phyloP scores from a whole-genome alignment of 2,113 vertebrate species.

The Ochotona princeps region DNA sequence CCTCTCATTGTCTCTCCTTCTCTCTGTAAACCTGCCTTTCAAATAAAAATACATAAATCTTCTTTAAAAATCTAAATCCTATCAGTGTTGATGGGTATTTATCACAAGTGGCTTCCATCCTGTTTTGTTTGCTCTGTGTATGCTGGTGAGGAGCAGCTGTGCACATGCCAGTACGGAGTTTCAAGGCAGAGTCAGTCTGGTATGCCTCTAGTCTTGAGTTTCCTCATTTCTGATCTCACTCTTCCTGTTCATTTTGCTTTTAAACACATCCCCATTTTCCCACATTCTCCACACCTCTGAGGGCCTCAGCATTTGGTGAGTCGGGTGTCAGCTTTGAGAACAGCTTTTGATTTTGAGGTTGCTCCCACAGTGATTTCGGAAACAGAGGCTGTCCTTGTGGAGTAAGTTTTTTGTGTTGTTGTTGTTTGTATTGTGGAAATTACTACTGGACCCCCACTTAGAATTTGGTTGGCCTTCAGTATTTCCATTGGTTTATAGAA shows the following conservation, averaged over 20 bases:
- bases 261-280: too few relatives aligned
- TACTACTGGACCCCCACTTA: background rate
- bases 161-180: too few relatives aligned
- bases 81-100: too few relatives aligned
- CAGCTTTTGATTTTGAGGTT: background rate
- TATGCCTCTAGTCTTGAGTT: too few relatives aligned
- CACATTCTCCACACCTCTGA: background rate
- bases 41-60: too few relatives aligned
- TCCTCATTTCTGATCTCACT: background rate
- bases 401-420: background rate
- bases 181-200: too few relatives aligned
- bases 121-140: background rate
- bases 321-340: background rate
- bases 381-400: background rate
- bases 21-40: too few relatives aligned
- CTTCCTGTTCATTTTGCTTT: background rate
- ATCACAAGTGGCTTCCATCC: background rate
- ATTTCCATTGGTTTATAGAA: background rate
- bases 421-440: background rate
- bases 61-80: too few relatives aligned
- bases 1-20: too few relatives aligned
- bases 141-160: too few relatives aligned
- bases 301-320: background rate
- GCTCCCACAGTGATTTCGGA: background rate
- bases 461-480: background rate